Conservation (phyloP, 2,797 vertebrate species). For the Enteromius radiatus region DNA sequence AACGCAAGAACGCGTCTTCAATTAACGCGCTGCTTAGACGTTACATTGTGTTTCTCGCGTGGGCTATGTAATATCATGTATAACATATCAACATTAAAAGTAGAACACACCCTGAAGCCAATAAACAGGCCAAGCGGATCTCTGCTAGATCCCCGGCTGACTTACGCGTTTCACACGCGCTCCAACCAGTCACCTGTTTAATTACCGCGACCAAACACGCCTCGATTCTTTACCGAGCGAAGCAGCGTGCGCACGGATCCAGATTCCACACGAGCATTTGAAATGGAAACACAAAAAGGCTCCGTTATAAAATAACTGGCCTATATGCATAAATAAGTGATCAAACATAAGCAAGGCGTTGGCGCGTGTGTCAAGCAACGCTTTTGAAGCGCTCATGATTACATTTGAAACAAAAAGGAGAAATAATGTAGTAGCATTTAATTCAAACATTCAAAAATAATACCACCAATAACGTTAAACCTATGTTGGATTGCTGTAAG, state of each 20-base stretch:
- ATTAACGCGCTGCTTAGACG: neutral
- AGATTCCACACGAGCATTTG: neutral
- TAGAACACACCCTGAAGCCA: neutral
- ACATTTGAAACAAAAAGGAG: neutral
- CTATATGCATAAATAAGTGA: neutral
- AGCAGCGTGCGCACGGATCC: neutral
- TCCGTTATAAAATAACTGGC: neutral
- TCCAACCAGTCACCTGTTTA: slow-evolving; percentile 51
- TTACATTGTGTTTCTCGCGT: neutral
- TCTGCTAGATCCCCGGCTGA: neutral
- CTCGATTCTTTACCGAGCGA: neutral
- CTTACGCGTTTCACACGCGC: slow-evolving; percentile 8
- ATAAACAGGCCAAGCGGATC: neutral
- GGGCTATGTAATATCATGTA: neutral
- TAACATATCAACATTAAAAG: neutral
- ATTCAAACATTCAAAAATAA: neutral
- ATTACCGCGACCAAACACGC: slow-evolving; percentile 40
- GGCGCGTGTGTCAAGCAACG: neutral
- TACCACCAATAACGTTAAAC: neutral
- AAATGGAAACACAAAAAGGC: neutral
- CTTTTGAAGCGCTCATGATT: neutral
- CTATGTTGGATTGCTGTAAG: neutral
- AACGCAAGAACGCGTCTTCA: neutral
- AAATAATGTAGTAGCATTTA: neutral
- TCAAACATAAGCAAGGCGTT: neutral